Evolutionary conservation across 1,140 invertebrate species (phyloP).

Genomic region (Bombus turneri): DNA sequence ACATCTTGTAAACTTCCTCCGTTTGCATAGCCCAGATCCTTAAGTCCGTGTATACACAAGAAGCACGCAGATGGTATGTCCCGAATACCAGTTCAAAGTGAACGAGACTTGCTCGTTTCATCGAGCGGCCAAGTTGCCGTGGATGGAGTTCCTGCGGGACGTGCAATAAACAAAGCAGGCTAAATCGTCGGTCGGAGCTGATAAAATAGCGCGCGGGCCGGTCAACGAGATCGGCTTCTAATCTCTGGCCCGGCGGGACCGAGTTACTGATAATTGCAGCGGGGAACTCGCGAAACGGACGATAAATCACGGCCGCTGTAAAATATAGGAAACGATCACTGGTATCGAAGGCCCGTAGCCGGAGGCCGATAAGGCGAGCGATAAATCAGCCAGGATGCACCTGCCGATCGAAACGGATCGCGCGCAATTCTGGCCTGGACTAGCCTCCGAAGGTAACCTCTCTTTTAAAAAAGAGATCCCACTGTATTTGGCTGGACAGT

Average conservation of each 20-base stretch:
- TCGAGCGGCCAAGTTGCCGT: background rate
- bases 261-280: conserved; percentile 68
- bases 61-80: no score
- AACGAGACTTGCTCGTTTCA: background rate
- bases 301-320: conserved; percentile 68
- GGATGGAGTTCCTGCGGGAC: conserved; percentile 2
- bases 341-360: conserved; percentile 67
- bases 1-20: no score
- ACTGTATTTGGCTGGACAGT: conserved; percentile 22
- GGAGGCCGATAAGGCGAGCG: conserved; percentile 64
- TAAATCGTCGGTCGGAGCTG: conserved; percentile 54
- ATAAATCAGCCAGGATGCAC: conserved; percentile 68
- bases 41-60: no score
- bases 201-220: conserved; percentile 55
- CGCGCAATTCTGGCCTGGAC: conserved; percentile 4
- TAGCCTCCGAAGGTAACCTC: background rate
- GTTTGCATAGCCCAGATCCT: no score
- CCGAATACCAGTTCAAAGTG: no score
- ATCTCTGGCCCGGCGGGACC: conserved; percentile 64
- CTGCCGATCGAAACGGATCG: conserved; percentile 62
- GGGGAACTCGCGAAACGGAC: conserved; percentile 66
- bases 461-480: background rate
- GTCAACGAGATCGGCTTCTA: conserved; percentile 63
- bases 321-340: conserved; percentile 71
- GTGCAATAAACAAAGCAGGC: conserved; percentile 45